Evolutionary conservation across 2,888 invertebrate genomes (phyloP), one percentile per base, ranked within the genome.

Genomic region (Lithophane semibrunnea): DNA sequence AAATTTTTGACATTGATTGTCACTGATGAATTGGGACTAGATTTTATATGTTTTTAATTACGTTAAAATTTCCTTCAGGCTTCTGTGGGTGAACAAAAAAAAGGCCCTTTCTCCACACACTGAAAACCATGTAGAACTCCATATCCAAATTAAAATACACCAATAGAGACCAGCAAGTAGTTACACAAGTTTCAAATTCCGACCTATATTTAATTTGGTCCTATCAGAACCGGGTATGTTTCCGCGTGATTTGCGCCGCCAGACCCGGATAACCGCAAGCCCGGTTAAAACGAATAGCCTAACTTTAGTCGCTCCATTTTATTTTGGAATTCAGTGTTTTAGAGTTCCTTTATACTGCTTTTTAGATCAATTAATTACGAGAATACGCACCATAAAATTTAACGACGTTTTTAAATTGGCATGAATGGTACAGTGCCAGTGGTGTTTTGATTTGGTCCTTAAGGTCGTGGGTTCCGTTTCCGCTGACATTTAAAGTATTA

Each of bases 151-250:
- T 13, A 71, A 12, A 69, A 44, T 21, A 65, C 9, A 24, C 1
- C 8, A 16, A 54, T n/a, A 37, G 5, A 58, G n/a, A 56, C 18
- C 16, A 52, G 13, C 16, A 60, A 21, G 37, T 52, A 37, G 37
- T 37, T 37, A 47, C 13, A 63, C 44, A 49, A 73, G 72, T 79
- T 79, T 64, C n/a, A 56, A 86, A 86, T 80, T 67, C 87, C 79
- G 37, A 77, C 69, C 54, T 87, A 84, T 84, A 84, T 85, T 87
- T 84, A 84, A 84, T 87, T 87, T 72, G 81, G 85, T 87, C 65
- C 68, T 85, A 84, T 84, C 84, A 80, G 67, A 58, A 66, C 47
- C 66, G 72, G 73, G 75, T 77, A 80, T 84, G 77, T 88, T 88
- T 85, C 83, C 88, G 61, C 76, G 75, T 88, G 88, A 88, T 88